Conservation (phyloP, 1,140 invertebrate genomes). For the Bradynema listronoti region DNA sequence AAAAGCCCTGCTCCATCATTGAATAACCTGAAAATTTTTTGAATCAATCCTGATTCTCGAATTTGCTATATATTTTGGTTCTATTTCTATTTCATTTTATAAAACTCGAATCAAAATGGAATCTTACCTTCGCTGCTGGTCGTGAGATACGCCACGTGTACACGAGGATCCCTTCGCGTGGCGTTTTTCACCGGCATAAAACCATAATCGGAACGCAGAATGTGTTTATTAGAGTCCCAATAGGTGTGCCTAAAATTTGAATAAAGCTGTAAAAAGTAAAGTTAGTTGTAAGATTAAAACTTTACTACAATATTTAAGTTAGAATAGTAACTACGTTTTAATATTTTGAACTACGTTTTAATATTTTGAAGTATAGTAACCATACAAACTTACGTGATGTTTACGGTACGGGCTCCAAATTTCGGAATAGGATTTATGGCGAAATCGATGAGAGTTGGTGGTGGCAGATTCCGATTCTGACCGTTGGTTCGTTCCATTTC, state of each 20-base stretch:
- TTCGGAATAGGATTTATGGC: slow-evolving; percentile 57
- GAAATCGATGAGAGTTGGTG: slow-evolving; percentile 57
- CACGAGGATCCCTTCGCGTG: slow-evolving; percentile 53
- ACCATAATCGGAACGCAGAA: slow-evolving; percentile 53
- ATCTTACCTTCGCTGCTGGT: slow-evolving; percentile 53
- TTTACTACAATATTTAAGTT: no score
- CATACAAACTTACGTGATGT: slow-evolving; percentile 48
- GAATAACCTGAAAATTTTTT: slow-evolving; percentile 48
- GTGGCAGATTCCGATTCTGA: slow-evolving; percentile 40
- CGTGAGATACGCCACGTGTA: slow-evolving; percentile 56
- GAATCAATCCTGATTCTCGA: slow-evolving; percentile 5
- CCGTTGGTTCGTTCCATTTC: slow-evolving; percentile 29
- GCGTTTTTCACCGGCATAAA: slow-evolving; percentile 58
- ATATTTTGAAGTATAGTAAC: not conserved
- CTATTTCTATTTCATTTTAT: not conserved
- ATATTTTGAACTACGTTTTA: not conserved
- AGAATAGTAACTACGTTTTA: not conserved
- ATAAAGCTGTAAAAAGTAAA: no score
- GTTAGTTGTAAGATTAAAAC: not conserved
- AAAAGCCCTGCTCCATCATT: slow-evolving; percentile 58
- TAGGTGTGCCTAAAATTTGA: slow-evolving; percentile 52
- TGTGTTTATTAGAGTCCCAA: slow-evolving; percentile 44
- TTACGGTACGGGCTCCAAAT: slow-evolving; percentile 55
- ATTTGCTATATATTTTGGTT: slow-evolving; percentile 14
- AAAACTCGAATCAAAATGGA: not conserved